A percentile compares a stretch with the other conserved stretches of the same genome.
Evolutionary conservation across 2,113 vertebrate species (phyloP).

Genomic region (Corythornis madagascariensis): DNA sequence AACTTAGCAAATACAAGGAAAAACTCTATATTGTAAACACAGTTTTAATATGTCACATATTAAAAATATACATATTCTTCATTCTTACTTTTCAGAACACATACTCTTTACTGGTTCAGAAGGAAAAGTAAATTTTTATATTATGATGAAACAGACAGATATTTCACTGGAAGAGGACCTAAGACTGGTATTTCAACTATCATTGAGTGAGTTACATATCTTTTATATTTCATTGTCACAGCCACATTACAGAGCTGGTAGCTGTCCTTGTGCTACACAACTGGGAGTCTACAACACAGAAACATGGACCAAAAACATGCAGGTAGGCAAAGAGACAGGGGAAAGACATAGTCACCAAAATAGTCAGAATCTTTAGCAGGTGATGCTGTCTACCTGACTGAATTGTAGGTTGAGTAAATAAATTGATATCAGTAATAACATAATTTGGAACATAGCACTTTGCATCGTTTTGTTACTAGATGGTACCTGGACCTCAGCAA

Average conservation of each 20-base stretch:
- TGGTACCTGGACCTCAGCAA: background rate
- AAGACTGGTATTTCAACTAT: background rate
- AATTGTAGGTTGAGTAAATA: background rate
- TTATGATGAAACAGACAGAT: background rate
- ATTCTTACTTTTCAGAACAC: background rate
- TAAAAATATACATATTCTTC: background rate
- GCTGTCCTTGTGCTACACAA: background rate
- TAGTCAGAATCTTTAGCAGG: background rate
- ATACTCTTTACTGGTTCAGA: background rate
- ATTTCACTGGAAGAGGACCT: background rate
- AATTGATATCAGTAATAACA: background rate
- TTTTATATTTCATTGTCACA: background rate
- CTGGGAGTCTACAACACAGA: background rate
- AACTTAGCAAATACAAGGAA: background rate
- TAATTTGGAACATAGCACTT: background rate
- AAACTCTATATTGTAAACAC: background rate
- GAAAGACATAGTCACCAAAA: background rate
- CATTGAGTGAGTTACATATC: background rate
- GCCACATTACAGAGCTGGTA: background rate
- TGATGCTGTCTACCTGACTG: background rate
- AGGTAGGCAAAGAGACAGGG: background rate
- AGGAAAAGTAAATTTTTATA: background rate
- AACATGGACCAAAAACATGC: background rate
- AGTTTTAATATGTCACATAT: background rate
- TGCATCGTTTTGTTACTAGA: background rate